Base-by-base conservation (phyloP, 2,888 invertebrate species). In the Torymus aiolomorphi region DNA sequence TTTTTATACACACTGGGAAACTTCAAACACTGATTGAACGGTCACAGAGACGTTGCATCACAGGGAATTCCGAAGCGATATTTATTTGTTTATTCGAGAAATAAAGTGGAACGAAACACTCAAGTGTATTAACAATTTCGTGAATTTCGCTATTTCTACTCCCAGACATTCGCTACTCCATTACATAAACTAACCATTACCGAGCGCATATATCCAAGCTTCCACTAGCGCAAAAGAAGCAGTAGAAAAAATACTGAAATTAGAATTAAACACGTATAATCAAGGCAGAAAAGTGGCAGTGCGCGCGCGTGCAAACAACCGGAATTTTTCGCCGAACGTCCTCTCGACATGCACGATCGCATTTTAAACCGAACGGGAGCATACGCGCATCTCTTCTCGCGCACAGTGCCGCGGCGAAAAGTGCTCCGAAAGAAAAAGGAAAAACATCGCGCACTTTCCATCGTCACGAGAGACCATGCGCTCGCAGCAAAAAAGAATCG, bases 341-440 rank as follows among this genome's bases (percentile, higher is more conserved):
- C 72, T 78, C 57, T 59, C 54, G 51, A 54, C 78, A 54, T 57
- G 66, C 66, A 18, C 78, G 31, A 78, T 78, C 54, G 72, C 57
- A 61, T 66, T 78, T 54, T 61, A 24, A 70, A 69, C 12, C 69
- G 76, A 78, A 67, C 78, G 80, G 61, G 77, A 82, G 76, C 72
- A 56, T 72, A 8, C 67, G 63, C 73, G 59, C 16, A 49, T 31
- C 57, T 59, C 72, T 57, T 52, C 49, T 70, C 70, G 10, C 76
- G 16, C 59, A 11, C 42, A 54, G 1, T 59, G n/a, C 72, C 4
- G 18, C 14, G n/a, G 20, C 49, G 57, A 78, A 82, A 76, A 74
- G 51, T 57, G 63, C 70, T 57, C 24, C 42, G 16, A 49, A 66
- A 65, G 73, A 69, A 74, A 77, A 74, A 73, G 66, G 42, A 52